Percentiles rank a stretch among this genome's conserved stretches.
These are phyloP conservation scores for Aplodontia rufa DNA, from an alignment of 2,113 vertebrate genomes.

Conservation along the genomic window DNA sequence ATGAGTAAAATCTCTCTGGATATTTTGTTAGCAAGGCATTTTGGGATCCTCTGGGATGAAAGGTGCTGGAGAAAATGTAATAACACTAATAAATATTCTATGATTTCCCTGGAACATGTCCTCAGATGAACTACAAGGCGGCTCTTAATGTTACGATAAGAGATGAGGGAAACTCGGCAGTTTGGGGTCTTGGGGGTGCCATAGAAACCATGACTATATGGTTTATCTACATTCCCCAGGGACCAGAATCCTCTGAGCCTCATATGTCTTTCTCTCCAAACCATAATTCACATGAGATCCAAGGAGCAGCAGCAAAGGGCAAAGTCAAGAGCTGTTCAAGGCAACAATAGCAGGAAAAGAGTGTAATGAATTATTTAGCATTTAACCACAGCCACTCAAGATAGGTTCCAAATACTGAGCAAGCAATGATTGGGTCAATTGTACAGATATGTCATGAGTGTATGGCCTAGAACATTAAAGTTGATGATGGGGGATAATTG, in stretches of 20 bases:
- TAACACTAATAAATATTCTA: constrained; percentile 78
- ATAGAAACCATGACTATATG: constrained; percentile 45
- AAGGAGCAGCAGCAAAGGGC: constrained; percentile 59
- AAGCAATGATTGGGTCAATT: background rate
- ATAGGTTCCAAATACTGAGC: background rate
- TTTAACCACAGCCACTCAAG: constrained; percentile 25
- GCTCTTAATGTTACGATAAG: constrained; percentile 73
- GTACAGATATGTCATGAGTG: background rate
- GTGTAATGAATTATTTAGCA: constrained; percentile 71
- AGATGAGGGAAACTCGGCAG: constrained; percentile 51
- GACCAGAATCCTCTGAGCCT: constrained; percentile 30
- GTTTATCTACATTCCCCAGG: constrained; percentile 60
- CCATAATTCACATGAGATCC: constrained; percentile 48
- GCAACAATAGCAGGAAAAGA: constrained; percentile 56
- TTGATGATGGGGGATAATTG: background rate
- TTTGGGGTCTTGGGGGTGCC: constrained; percentile 65
- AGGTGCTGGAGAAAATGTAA: constrained; percentile 76
- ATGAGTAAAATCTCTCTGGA: constrained; percentile 32
- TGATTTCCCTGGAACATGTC: constrained; percentile 74
- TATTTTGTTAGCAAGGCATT: constrained; percentile 64
- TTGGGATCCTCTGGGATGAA: constrained; percentile 67
- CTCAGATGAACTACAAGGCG: constrained; percentile 76
- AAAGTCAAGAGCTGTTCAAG: constrained; percentile 63
- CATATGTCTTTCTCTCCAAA: background rate
- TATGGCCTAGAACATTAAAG: background rate